phyloP scores from a whole-genome alignment of 2,797 vertebrate species.

The Scomberomorus guttatus region DNA sequence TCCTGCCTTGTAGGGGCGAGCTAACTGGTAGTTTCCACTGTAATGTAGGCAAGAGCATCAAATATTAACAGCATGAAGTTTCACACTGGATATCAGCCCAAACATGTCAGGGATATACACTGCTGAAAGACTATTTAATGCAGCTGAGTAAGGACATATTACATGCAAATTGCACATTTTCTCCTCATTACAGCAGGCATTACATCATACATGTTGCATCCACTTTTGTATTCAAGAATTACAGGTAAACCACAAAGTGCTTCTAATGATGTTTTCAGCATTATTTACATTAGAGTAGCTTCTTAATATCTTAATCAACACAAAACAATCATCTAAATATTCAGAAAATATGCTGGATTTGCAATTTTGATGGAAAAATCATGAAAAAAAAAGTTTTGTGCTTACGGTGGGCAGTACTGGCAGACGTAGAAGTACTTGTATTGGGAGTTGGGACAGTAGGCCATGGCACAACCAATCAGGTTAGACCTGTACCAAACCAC shows the following conservation, averaged over 20 bases:
- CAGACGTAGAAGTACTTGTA: slow-evolving; percentile 82
- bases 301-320: too few species aligned
- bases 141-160: neutral
- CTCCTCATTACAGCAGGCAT: slow-evolving; percentile 7
- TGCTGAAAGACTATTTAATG: too few species aligned
- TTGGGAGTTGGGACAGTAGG: slow-evolving; percentile 60
- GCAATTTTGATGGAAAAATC: neutral
- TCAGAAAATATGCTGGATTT: neutral
- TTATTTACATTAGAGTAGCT: neutral
- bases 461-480: slow-evolving; percentile 73
- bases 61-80: slow-evolving; percentile 36
- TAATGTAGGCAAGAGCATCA: slow-evolving; percentile 66
- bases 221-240: neutral
- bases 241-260: neutral
- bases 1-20: slow-evolving; percentile 78
- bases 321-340: neutral
- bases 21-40: slow-evolving; percentile 83
- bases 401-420: slow-evolving; percentile 87
- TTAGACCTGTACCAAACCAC: slow-evolving; percentile 74
- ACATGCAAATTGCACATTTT: slow-evolving; percentile 8
- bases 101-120: slow-evolving; percentile 21
- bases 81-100: neutral
- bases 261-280: neutral
- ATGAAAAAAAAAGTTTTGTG: neutral
- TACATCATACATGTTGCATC: neutral